phyloP scores from a whole-genome alignment of 2,113 vertebrate species.

The Brachypteracias leptosomus region DNA sequence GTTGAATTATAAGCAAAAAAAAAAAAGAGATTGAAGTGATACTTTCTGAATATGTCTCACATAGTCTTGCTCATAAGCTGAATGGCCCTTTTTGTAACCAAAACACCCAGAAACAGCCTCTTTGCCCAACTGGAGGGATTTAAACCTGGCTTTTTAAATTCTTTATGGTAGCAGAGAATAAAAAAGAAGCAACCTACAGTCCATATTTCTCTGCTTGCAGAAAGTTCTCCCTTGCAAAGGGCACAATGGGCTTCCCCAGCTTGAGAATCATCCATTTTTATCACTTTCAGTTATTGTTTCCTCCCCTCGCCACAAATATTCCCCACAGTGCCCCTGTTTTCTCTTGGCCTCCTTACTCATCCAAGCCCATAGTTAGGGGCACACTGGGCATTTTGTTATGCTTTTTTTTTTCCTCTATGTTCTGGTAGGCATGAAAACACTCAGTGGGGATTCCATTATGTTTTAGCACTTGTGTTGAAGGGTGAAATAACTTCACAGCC shows the following conservation, averaged over 20 bases:
- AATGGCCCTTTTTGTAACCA: neutral
- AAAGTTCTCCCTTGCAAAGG: neutral
- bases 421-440: conserved; percentile 16
- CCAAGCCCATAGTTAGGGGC: conserved; percentile 24
- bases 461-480: conserved; percentile 20
- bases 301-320: neutral
- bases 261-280: conserved; percentile 23
- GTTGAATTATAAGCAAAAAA: neutral
- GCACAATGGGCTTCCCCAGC: neutral
- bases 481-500: conserved; percentile 30
- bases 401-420: neutral
- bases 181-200: neutral
- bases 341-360: conserved; percentile 33
- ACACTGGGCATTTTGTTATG: conserved; percentile 34
- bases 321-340: conserved; percentile 26
- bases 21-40: neutral
- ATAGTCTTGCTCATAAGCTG: neutral
- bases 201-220: neutral
- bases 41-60: neutral
- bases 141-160: neutral
- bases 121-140: neutral
- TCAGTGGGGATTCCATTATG: conserved; percentile 5
- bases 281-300: conserved; percentile 48
- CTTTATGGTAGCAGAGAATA: neutral
- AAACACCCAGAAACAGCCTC: neutral